Evolutionary conservation across 2,797 vertebrate species (phyloP).

Genomic region (Bucorvus abyssinicus): DNA sequence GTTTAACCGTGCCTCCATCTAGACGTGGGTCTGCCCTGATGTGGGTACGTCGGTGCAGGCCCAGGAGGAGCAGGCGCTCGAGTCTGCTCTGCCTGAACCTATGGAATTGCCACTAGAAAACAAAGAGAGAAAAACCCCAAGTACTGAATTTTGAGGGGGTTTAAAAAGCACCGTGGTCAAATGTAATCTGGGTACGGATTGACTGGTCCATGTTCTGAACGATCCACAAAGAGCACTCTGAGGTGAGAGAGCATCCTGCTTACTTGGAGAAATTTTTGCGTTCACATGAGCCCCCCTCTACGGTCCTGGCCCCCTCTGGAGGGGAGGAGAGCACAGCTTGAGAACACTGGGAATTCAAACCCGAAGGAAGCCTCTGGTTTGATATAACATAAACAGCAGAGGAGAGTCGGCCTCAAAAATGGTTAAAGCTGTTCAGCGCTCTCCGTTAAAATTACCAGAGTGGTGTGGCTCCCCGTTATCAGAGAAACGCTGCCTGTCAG

Average conservation of each 20-base stretch:
- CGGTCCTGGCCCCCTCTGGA: neutral
- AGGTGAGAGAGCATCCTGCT: neutral
- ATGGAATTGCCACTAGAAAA: neutral
- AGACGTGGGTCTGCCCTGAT: neutral
- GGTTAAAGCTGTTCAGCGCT: neutral
- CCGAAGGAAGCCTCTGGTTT: neutral
- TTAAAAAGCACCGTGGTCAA: neutral
- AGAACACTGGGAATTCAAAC: neutral
- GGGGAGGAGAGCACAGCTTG: neutral
- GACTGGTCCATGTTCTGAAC: neutral
- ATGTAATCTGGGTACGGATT: neutral
- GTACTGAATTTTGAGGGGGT: neutral
- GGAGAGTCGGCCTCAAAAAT: neutral
- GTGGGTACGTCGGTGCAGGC: neutral
- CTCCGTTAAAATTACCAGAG: neutral
- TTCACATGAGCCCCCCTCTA: neutral
- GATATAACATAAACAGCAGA: neutral
- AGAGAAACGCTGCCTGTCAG: neutral
- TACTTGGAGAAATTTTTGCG: neutral
- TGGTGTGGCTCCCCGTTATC: neutral
- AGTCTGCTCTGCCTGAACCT: neutral
- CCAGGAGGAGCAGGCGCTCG: neutral
- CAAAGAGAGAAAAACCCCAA: neutral
- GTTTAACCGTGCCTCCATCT: neutral
- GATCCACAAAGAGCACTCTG: rapidly evolving